phyloP scores from a whole-genome alignment of 2,797 vertebrate genomes.

The Eutrigla gurnardus region DNA sequence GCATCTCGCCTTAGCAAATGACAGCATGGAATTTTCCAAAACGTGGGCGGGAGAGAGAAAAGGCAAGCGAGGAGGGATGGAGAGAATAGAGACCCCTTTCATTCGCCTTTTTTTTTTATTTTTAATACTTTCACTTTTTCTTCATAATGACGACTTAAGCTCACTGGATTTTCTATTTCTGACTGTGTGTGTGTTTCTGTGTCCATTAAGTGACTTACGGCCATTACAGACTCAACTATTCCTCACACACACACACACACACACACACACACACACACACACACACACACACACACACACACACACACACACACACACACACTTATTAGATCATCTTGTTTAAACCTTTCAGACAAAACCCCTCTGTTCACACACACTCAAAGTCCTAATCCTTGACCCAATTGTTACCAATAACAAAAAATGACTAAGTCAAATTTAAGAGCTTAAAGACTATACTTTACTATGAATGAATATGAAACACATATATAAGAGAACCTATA shows the following conservation, averaged over 20 bases:
- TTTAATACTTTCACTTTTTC: constrained; percentile 78
- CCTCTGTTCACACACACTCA: constrained; percentile 40
- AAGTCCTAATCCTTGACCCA: constrained; percentile 29
- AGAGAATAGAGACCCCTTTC: constrained; percentile 82
- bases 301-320: constrained; percentile 21
- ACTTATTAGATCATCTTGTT: constrained; percentile 63
- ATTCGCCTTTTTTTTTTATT: constrained; percentile 72
- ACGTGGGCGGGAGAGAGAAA: constrained; percentile 77
- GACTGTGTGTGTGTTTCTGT: constrained; percentile 50
- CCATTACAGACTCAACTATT: constrained; percentile 60
- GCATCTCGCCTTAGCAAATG: constrained; percentile 82
- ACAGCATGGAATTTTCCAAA: constrained; percentile 88
- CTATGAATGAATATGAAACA: neutral
- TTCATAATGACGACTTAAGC: constrained; percentile 80
- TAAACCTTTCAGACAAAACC: constrained; percentile 57
- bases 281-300: no score
- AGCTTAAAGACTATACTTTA: neutral
- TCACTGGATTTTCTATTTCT: constrained; percentile 80
- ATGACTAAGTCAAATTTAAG: neutral
- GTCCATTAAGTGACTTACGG: constrained; percentile 70
- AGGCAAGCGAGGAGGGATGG: constrained; percentile 65
- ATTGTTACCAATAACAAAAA: constrained; percentile 23
- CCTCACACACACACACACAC: neutral
- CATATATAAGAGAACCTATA: neutral
- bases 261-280: constrained; percentile 7